These are phyloP conservation scores for Potorous gilbertii DNA, from an alignment of 2,797 vertebrate genomes.

Conservation along the genomic window DNA sequence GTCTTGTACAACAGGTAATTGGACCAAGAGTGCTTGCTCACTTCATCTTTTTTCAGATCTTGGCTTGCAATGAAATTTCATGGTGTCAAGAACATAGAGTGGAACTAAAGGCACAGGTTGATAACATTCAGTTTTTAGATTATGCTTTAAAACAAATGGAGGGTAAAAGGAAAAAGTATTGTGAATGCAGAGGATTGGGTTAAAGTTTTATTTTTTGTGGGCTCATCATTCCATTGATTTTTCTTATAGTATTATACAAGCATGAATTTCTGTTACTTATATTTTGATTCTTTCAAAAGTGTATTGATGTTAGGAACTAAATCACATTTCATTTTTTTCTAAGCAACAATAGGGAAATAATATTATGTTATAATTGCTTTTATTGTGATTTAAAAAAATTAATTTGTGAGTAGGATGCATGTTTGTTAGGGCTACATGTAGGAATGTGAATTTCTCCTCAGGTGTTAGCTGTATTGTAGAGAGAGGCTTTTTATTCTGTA, in stretches of 20 bases:
- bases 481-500: neutral
- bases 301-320: neutral
- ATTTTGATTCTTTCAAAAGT: slow-evolving; percentile 6
- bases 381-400: neutral
- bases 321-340: neutral
- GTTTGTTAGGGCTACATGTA: neutral
- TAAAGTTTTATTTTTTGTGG: slow-evolving; percentile 19
- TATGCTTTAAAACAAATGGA: slow-evolving; percentile 43
- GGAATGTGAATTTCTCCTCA: neutral
- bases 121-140: neutral
- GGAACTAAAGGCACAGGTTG: neutral
- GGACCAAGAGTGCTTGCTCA: neutral
- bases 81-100: neutral
- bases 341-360: neutral
- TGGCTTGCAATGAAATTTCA: neutral
- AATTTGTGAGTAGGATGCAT: neutral
- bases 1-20: slow-evolving; percentile 91
- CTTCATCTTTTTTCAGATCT: slow-evolving; percentile 42
- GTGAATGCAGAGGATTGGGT: neutral
- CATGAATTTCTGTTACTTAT: slow-evolving; percentile 34
- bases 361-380: neutral
- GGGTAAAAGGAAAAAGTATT: neutral
- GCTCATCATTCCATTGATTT: slow-evolving; percentile 17
- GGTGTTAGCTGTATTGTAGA: neutral
- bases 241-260: slow-evolving; percentile 25